These are phyloP conservation scores for Sycophila texana DNA, from an alignment of 2,888 invertebrate species.

Conservation along the genomic window DNA sequence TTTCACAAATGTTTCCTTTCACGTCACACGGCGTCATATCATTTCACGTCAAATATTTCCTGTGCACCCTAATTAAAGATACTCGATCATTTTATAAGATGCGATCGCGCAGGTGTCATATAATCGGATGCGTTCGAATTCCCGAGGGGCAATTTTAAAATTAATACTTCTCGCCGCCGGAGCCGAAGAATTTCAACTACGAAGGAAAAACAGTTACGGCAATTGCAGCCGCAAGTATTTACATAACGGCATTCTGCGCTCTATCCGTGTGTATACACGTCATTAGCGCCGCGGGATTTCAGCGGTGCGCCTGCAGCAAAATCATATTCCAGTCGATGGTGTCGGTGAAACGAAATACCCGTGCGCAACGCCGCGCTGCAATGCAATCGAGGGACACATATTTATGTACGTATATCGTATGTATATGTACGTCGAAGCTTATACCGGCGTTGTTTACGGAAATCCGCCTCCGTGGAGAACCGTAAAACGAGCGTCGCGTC, in stretches of 20 bases:
- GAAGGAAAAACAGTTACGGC: slow-evolving; percentile 38
- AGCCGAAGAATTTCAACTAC: slow-evolving; percentile 31
- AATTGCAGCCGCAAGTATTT: slow-evolving; percentile 29
- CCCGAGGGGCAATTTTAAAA: too few species aligned
- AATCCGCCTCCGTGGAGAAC: not conserved
- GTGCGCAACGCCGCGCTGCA: not conserved
- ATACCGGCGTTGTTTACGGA: not conserved
- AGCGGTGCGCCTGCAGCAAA: slow-evolving; percentile 4
- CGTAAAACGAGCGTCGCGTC: too few species aligned
- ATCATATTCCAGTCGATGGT: slow-evolving; percentile 8
- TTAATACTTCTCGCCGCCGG: not conserved
- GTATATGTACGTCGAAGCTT: too few species aligned
- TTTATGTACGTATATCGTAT: too few species aligned
- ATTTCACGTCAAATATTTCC: too few species aligned
- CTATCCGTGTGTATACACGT: slow-evolving; percentile 22
- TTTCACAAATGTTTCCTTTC: too few species aligned
- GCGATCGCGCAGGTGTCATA: too few species aligned
- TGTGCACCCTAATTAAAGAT: too few species aligned
- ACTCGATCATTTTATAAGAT: too few species aligned
- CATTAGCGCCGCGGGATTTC: slow-evolving; percentile 23
- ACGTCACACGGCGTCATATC: too few species aligned
- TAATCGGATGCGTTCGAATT: too few species aligned
- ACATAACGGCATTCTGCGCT: slow-evolving; percentile 36
- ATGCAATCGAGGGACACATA: too few species aligned
- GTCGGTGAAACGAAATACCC: not conserved